Evolutionary conservation across 2,888 invertebrate genomes (phyloP), one percentile per base, ranked within the genome.

Genomic region (Nudaria mundana): DNA sequence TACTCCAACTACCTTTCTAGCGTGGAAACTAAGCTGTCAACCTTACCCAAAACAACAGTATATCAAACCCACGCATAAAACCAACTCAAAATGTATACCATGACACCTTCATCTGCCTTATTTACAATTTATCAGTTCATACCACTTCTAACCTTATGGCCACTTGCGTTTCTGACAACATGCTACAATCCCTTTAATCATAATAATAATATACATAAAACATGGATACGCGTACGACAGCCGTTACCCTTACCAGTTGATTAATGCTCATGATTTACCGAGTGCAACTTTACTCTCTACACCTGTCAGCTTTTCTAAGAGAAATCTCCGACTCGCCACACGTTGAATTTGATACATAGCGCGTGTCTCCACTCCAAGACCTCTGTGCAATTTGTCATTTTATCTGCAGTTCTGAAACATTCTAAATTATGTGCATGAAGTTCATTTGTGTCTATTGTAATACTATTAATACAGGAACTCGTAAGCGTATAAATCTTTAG

Each of bases 211-310:
- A 35, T 37, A 31, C 37, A 23, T 41, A n/a, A 34, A 35, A 44
- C 20, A 46, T 29, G 29, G 32, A 44, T 30, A 33, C 39, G 41
- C 42, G 47, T 40, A 48, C 53, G 33, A 39, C 52, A 56, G 49
- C 59, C 55, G 54, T 59, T 53, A 63, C 57, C 54, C 57, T 49
- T 59, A 52, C 55, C 56, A 51, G 45, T 61, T 77, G 76, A 77
- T 77, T 75, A 76, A 77, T 77, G 76, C 63, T 65, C 63, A 65
- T 74, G 74, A 70, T 68, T 69, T 63, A 63, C 61, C 59, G 52
- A 52, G 53, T 57, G 56, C 48, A 48, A 54, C 48, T 56, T 56
- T 50, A 52, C 65, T 58, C 59, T 63, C 50, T 55, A 55, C 58
- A 56, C 63, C 59, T 62, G 60, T 62, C 64, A 50, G 54, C 44